Base-by-base conservation (phyloP, 2,113 vertebrate species). In the Scomber scombrus region DNA sequence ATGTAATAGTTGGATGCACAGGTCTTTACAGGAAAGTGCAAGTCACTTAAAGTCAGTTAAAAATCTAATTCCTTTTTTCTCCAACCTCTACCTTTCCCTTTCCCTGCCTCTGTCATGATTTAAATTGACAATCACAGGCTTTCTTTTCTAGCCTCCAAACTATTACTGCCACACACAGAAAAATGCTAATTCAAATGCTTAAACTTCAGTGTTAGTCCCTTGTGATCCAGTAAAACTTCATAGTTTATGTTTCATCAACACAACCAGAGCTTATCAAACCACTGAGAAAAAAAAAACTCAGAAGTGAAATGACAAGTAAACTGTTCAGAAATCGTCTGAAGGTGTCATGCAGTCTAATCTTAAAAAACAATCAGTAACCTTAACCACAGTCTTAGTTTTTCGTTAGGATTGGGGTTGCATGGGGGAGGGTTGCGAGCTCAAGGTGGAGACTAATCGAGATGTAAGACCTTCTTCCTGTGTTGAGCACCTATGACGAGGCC, bases 391-490 rank as follows among this genome's bases (percentile, higher is more conserved):
- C 81, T 79, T 68, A 89, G 67, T 86, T 83, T 78, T 85, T 85
- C 80, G 85, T 89, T 90, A 90, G 88, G 68, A 73, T 83, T 13
- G 78, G 43, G 79, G 71, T 69, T 85, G 58, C 23, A 3, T 16
- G 14, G 18, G 11, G 78, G 69, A 26, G 73, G 60, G 67, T 61
- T 58, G 69, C 40, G 4, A 65, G 70, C 73, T 77, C 61, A 66
- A 73, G 86, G 86, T 82, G 84, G 81, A 88, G 88, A 83, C 78
- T 88, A 71, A 90, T 86, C 58, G 67, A 91, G 87, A 90, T 74
- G 82, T 63, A 57, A 75, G 66, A 78, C 75, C 3, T 15, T 74
- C 89, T 93, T 92, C 88, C 91, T 90, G 90, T 80, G 81, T 80
- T 86, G 60, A 63, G 72, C 84, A 7, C 62, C 76, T 68, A 50